Percentiles rank a stretch among this genome's conserved stretches.
phyloP scores from a whole-genome alignment of 2,113 vertebrate genomes.

The Hippocampus comes region DNA sequence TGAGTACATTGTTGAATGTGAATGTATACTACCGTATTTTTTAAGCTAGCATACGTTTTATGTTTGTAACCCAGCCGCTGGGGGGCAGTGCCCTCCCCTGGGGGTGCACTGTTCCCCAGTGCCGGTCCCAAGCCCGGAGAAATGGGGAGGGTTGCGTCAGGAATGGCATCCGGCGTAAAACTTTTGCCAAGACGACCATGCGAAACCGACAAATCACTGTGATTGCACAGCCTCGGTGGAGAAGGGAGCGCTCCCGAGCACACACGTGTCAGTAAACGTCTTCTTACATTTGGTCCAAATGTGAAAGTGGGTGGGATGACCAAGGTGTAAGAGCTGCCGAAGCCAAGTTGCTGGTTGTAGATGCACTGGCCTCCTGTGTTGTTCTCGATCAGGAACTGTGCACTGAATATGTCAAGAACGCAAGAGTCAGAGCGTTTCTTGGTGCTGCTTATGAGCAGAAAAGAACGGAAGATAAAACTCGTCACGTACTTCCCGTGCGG shows the following conservation, averaged over 20 bases:
- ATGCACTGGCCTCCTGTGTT: not conserved
- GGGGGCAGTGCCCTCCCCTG: no score
- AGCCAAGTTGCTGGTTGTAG: conserved; percentile 57
- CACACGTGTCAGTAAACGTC: not conserved
- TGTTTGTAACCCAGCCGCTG: no score
- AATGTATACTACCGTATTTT: no score
- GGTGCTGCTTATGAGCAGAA: not conserved
- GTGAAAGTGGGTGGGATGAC: conserved; percentile 60
- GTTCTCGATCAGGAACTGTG: conserved; percentile 26
- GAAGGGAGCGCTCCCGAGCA: not conserved
- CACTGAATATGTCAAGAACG: conserved; percentile 34
- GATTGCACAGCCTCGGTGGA: not conserved
- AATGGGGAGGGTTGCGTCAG: no score
- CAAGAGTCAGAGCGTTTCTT: not conserved
- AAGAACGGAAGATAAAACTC: not conserved
- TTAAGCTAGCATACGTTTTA: no score
- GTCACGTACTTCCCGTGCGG: conserved; percentile 58
- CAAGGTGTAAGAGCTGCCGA: conserved; percentile 81
- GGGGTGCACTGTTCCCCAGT: no score
- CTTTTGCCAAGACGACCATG: no score
- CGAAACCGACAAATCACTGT: conserved; percentile 3
- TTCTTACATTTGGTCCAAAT: conserved; percentile 40
- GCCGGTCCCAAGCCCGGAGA: no score
- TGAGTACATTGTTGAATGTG: no score
- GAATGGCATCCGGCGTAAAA: no score